phyloP scores from a whole-genome alignment of 2,113 vertebrate species.

The Eonycteris spelaea region DNA sequence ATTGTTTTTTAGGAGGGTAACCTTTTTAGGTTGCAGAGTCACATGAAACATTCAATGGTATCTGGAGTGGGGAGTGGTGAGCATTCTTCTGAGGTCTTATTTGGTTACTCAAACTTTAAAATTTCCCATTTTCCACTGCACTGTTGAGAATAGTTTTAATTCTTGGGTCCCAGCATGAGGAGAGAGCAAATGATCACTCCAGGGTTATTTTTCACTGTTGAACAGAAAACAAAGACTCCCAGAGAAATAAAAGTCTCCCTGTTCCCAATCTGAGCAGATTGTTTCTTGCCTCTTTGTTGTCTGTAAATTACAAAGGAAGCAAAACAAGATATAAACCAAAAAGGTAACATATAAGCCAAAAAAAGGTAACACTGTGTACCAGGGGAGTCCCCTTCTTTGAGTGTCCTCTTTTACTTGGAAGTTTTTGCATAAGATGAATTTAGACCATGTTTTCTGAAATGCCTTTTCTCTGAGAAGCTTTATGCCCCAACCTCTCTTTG shows the following conservation, averaged over 20 bases:
- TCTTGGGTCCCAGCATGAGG: not conserved
- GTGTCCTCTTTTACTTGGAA: not conserved
- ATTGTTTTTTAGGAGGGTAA: not conserved
- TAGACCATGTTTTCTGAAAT: not conserved
- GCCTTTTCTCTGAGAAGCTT: slow-evolving; percentile 1
- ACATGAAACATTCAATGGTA: not conserved
- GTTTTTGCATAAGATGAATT: not conserved
- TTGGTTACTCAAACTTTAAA: not conserved
- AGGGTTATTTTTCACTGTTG: not conserved
- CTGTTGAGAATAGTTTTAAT: not conserved
- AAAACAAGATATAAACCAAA: not conserved
- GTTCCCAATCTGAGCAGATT: not conserved
- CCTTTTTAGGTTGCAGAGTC: not conserved
- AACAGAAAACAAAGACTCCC: not conserved
- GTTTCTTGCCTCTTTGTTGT: not conserved
- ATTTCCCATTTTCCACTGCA: not conserved
- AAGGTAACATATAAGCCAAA: not conserved
- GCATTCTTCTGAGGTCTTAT: not conserved
- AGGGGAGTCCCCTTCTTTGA: not conserved
- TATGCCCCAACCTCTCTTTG: not conserved
- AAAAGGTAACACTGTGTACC: not conserved
- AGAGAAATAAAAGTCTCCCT: not conserved
- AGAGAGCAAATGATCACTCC: not conserved
- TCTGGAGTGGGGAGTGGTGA: not conserved
- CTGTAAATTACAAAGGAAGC: not conserved